Percentiles rank a stretch among this genome's conserved stretches.
phyloP scores from a whole-genome alignment of 1,140 invertebrate genomes.

The Drosophila mauritiana region DNA sequence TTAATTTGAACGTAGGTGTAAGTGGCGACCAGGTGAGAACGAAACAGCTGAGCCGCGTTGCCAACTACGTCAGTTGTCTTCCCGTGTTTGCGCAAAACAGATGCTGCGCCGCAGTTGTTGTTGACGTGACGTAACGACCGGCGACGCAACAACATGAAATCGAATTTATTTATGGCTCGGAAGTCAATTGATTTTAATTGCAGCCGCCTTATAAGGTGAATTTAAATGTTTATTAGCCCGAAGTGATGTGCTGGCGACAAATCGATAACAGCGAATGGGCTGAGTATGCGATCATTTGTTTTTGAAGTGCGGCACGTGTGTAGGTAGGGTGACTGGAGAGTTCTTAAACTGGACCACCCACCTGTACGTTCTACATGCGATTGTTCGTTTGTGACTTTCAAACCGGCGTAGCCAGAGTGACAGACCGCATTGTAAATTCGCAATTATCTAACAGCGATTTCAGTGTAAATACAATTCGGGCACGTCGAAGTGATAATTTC shows the following conservation, averaged over 20 bases:
- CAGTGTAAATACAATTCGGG: constrained; percentile 43
- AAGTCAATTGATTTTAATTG: constrained; percentile 46
- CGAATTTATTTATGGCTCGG: constrained; percentile 29
- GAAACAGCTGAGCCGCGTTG: constrained; percentile 64
- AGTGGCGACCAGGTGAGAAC: constrained; percentile 33
- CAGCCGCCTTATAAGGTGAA: constrained; percentile 8
- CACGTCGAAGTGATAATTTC: constrained; percentile 52
- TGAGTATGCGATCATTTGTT: constrained; percentile 3
- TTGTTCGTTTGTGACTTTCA: constrained; percentile 43
- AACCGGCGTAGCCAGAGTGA: constrained; percentile 24
- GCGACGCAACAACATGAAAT: constrained; percentile 31
- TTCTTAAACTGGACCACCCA: not conserved
- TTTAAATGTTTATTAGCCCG: constrained; percentile 10
- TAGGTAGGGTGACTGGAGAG: constrained; percentile 40
- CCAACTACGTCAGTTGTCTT: constrained; percentile 32
- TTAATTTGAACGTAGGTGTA: not conserved
- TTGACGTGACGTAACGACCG: constrained; percentile 54
- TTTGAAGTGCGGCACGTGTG: constrained; percentile 9
- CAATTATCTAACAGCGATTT: constrained; percentile 72
- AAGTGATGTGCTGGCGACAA: constrained; percentile 26
- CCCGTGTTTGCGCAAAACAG: constrained; percentile 6
- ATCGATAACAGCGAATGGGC: constrained; percentile 22
- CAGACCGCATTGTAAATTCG: constrained; percentile 55
- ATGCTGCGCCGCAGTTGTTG: constrained; percentile 24
- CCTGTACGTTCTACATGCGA: constrained; percentile 2